phyloP scores from a whole-genome alignment of 2,113 vertebrate genomes.

The Menura novaehollandiae region DNA sequence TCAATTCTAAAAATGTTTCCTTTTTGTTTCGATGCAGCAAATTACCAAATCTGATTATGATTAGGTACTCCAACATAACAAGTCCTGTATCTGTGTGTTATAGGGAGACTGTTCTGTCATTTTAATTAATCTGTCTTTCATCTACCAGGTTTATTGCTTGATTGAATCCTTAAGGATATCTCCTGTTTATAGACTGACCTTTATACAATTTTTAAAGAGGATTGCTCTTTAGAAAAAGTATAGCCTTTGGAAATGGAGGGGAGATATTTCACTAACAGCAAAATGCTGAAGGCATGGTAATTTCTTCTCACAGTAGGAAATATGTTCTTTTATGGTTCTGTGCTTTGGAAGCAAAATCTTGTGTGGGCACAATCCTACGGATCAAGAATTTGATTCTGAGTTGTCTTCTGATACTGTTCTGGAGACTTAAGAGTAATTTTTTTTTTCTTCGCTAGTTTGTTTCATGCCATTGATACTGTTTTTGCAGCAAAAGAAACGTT shows the following conservation, averaged over 20 bases:
- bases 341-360: background rate
- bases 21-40: slow-evolving; percentile 59
- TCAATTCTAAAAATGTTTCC: slow-evolving; percentile 66
- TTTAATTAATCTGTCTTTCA: slow-evolving; percentile 49
- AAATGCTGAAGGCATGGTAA: background rate
- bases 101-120: background rate
- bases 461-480: background rate
- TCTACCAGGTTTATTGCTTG: slow-evolving; percentile 37
- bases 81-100: background rate
- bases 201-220: background rate
- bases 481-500: background rate
- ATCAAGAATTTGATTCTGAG: background rate
- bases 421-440: background rate
- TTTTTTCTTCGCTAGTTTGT: background rate
- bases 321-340: background rate
- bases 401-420: background rate
- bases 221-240: background rate
- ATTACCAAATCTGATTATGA: slow-evolving; percentile 67
- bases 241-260: background rate
- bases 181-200: background rate
- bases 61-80: slow-evolving; percentile 37
- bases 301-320: background rate
- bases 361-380: background rate
- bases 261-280: background rate
- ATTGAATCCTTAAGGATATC: slow-evolving; percentile 11